Conservation (phyloP, 2,797 vertebrate genomes). For the Protonibea diacanthus region DNA sequence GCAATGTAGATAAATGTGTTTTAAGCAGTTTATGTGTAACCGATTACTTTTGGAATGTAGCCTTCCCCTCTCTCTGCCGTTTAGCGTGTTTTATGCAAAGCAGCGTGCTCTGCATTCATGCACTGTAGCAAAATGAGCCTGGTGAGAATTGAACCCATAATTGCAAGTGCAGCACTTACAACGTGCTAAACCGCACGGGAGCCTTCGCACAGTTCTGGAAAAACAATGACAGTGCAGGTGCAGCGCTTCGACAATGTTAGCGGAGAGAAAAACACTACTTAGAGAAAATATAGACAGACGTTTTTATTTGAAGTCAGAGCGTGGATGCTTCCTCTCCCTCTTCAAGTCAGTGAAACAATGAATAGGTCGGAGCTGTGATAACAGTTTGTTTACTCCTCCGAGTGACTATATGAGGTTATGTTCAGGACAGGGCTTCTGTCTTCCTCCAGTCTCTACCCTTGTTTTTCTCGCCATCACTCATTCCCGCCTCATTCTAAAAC, state of each 20-base stretch:
- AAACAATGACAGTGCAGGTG: constrained; percentile 69
- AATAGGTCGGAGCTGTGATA: constrained; percentile 29
- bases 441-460: background rate
- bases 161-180: constrained; percentile 74
- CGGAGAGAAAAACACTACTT: constrained; percentile 39
- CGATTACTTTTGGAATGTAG: constrained; percentile 38
- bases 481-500: constrained; percentile 12
- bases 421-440: constrained; percentile 4
- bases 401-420: constrained; percentile 17
- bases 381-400: constrained; percentile 31
- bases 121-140: constrained; percentile 63
- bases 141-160: constrained; percentile 73
- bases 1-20: constrained; percentile 15
- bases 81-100: constrained; percentile 68
- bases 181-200: constrained; percentile 59
- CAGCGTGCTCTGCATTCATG: constrained; percentile 50
- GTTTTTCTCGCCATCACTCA: background rate
- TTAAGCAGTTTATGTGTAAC: constrained; percentile 36
- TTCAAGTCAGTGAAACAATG: constrained; percentile 6
- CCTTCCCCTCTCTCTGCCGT: background rate
- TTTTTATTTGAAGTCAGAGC: constrained; percentile 45
- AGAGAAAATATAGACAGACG: constrained; percentile 14
- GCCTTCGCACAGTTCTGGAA: constrained; percentile 32
- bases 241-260: constrained; percentile 18
- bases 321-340: constrained; percentile 8